Evolutionary conservation across 2,113 vertebrate species (phyloP), one percentile per base, ranked within the genome.

Genomic region (Sorex araneus): DNA sequence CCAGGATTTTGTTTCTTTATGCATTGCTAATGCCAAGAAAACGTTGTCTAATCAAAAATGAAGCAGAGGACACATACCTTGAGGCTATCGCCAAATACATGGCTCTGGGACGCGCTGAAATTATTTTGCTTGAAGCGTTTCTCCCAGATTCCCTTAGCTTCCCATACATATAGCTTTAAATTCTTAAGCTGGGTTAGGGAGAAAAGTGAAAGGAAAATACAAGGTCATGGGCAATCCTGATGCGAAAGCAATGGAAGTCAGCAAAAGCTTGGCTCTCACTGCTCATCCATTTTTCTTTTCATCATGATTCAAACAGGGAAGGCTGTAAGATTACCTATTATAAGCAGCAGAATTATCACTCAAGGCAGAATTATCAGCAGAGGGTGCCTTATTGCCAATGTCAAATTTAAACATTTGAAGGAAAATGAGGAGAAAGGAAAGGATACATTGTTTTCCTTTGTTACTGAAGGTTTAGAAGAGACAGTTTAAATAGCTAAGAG

Each of bases 211-310:
- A 76, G 63, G 21, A 11, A 85, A 28, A 90, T 70, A 5, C 70
- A 12, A 2, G 71, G 28, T 92, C 45, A 12, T 0, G 0, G 81
- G 67, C 71, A 90, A 66, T 57, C 45, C 19, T 78, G 50, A 75
- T 69, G 18, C 43, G 81, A 70, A 70, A 91, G 70, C 34, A 75
- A 87, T 6, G 87, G 85, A 36, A 80, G 90, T 30, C 92, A 90
- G 84, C n/a, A 63, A 81, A 90, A 91, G 45, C 79, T 95, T 86
- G 89, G 69, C 40, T 63, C 32, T 87, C 3, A 32, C 75, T 94
- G 50, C 27, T 79, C 77, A 73, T 93, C 79, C 70, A 25, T 88
- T 94, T 95, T 93, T 40, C 66, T 88, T 82, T 94, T 92, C 81
- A 78, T 89, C 89, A 84, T 63, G 81, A 70, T 92, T 78, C 60